Evolutionary conservation across 2,888 invertebrate genomes (phyloP), one percentile per base, ranked within the genome.

Genomic region (Polydrusus pterygomalis): DNA sequence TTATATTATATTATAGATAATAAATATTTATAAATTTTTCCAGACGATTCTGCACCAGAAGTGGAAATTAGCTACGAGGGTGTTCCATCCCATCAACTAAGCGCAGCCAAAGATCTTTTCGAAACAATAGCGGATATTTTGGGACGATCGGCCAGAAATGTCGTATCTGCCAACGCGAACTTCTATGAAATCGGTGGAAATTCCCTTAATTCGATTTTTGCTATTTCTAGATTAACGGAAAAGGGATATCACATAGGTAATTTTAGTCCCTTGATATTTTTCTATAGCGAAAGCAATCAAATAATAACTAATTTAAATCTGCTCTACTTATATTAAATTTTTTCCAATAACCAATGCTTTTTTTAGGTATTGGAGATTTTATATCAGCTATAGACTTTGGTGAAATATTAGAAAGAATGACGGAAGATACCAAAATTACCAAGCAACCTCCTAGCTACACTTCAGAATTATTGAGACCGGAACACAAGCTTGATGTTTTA

Each of bases 111-210:
- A 79, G 91, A 91, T 17, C 89, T 96, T 0, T 94, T 96, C 82
- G 91, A 93, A 83, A 95, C 94, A 0, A 91, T 96, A 0, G 93
- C 93, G 0, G 90, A 91, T 1, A 93, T 95, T 0, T 90, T 94
- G 18, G 93, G 93, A 0, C 89, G 92, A 58, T 90, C 93, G 0
- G 89, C 90, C 0, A 88, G 94, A 7, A 89, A 91, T 0, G 90
- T 90, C 0, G 87, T 96, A 8, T 90, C 91, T 0, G 84, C 91
- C 0, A 88, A 91, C 17, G 91, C 93, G 0, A 95, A 95, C 80
- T 96, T 96, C 86, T 96, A 94, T 84, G 93, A 95, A 81, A 89
- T 96, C 49, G 96, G 96, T 1, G 96, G 96, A 11, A 96, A 96
- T 84, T 96, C 96, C 0, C 89, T 96, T 18, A 96, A 96, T 85